A percentile compares a stretch with the other conserved stretches of the same genome.
phyloP scores from a whole-genome alignment of 2,888 invertebrate species.

The Acronicta aceris region DNA sequence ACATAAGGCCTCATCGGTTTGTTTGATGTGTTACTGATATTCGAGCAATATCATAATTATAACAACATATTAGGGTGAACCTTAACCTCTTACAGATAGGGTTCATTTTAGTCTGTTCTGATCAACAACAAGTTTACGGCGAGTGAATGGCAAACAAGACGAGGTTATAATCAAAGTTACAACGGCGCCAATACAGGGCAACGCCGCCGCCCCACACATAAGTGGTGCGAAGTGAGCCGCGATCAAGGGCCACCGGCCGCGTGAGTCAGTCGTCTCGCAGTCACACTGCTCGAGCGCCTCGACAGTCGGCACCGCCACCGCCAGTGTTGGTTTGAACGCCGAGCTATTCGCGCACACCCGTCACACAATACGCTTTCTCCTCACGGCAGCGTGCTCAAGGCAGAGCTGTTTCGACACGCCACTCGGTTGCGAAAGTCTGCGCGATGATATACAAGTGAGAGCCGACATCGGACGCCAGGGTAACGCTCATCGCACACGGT shows the following conservation, averaged over 20 bases:
- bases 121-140: constrained; percentile 25
- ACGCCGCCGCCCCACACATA: constrained; percentile 52
- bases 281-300: constrained; percentile 53
- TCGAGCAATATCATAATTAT: not conserved
- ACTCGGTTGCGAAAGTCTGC: constrained; percentile 87
- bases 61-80: constrained; percentile 12
- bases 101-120: constrained; percentile 10
- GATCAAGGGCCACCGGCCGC: constrained; percentile 62
- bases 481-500: constrained; percentile 88
- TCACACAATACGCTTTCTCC: constrained; percentile 66
- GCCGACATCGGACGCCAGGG: constrained; percentile 82
- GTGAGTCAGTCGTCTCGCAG: constrained; percentile 64
- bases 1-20: not conserved
- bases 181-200: constrained; percentile 47
- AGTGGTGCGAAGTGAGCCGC: constrained; percentile 76
- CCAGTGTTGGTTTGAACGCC: constrained; percentile 58
- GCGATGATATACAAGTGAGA: constrained; percentile 90
- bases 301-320: constrained; percentile 32
- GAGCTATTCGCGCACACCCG: constrained; percentile 55
- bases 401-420: constrained; percentile 84
- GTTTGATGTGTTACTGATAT: constrained; percentile 3
- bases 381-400: constrained; percentile 75
- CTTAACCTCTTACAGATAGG: constrained; percentile 10
- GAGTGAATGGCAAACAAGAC: constrained; percentile 66
- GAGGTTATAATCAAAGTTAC: constrained; percentile 49